phyloP scores from a whole-genome alignment of 1,140 invertebrate species.

The Sesamia nonagrioides region DNA sequence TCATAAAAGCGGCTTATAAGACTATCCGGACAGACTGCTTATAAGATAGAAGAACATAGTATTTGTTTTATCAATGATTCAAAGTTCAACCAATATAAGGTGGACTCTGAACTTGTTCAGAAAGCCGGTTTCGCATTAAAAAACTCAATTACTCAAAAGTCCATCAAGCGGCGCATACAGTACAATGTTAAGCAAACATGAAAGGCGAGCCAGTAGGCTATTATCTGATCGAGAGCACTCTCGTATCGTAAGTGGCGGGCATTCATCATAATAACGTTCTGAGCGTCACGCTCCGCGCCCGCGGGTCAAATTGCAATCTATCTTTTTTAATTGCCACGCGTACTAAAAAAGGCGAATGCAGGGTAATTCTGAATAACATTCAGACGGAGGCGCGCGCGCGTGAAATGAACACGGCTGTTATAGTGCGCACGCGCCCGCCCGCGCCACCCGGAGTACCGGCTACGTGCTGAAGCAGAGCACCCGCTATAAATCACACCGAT shows the following conservation, averaged over 20 bases:
- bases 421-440: slow-evolving; percentile 60
- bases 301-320: slow-evolving; percentile 85
- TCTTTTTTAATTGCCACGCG: slow-evolving; percentile 84
- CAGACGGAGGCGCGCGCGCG: slow-evolving; percentile 74
- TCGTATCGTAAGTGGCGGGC: slow-evolving; percentile 65
- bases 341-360: slow-evolving; percentile 70
- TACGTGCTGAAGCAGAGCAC: slow-evolving; percentile 58
- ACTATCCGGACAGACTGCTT: too few relatives aligned
- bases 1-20: too few relatives aligned
- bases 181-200: slow-evolving; percentile 73
- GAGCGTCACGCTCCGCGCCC: slow-evolving; percentile 78
- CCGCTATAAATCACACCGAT: slow-evolving; percentile 76
- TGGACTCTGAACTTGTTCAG: slow-evolving; percentile 10
- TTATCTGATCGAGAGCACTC: slow-evolving; percentile 81
- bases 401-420: slow-evolving; percentile 68
- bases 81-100: slow-evolving; percentile 10
- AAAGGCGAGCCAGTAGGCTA: slow-evolving; percentile 61
- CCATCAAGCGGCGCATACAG: slow-evolving; percentile 63
- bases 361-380: slow-evolving; percentile 73
- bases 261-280: slow-evolving; percentile 83
- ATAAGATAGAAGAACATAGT: background rate
- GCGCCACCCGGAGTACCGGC: slow-evolving; percentile 39
- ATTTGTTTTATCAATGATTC: background rate
- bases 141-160: slow-evolving; percentile 72
- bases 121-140: slow-evolving; percentile 43